These are phyloP conservation scores for Drosophila limbata DNA, from an alignment of 2,888 invertebrate genomes.

Conservation along the genomic window DNA sequence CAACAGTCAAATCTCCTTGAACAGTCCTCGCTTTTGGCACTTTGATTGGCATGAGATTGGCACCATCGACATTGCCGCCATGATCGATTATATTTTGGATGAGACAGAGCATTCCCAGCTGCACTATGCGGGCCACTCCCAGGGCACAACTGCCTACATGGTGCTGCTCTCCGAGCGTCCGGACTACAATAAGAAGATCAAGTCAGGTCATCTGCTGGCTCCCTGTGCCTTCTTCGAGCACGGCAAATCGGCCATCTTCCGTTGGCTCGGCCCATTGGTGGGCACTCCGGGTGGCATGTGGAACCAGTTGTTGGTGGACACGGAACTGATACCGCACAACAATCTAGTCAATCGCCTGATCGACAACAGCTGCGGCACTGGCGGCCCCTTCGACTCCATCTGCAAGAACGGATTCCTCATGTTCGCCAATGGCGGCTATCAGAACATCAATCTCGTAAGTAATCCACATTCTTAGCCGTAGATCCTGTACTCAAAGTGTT, in stretches of 20 bases:
- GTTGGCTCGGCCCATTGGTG: conserved; percentile 83
- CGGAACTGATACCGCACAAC: conserved; percentile 76
- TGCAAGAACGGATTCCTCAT: conserved; percentile 73
- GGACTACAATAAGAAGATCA: conserved; percentile 79
- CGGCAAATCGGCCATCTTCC: conserved; percentile 85
- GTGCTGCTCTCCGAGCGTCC: conserved; percentile 73
- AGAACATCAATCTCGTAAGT: conserved; percentile 72
- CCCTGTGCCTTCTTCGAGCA: conserved; percentile 86
- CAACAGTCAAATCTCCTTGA: conserved; percentile 79
- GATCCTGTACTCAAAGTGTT: not conserved
- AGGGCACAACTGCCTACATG: conserved; percentile 81
- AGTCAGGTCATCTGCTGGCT: conserved; percentile 81
- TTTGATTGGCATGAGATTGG: conserved; percentile 96
- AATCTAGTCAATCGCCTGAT: conserved; percentile 63
- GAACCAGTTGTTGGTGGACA: conserved; percentile 64
- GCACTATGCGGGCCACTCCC: conserved; percentile 83
- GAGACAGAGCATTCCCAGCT: conserved; percentile 58
- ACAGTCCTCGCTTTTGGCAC: conserved; percentile 78
- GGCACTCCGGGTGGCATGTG: conserved; percentile 74
- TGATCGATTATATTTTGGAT: conserved; percentile 79
- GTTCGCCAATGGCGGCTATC: conserved; percentile 74
- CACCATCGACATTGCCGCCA: conserved; percentile 86
- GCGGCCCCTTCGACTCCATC: conserved; percentile 40
- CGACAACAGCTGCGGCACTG: conserved; percentile 69
- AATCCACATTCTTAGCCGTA: not conserved